Evolutionary conservation across 2,888 invertebrate species (phyloP), one percentile per base, ranked within the genome.

Genomic region (Xestoiulus laeticollis): DNA sequence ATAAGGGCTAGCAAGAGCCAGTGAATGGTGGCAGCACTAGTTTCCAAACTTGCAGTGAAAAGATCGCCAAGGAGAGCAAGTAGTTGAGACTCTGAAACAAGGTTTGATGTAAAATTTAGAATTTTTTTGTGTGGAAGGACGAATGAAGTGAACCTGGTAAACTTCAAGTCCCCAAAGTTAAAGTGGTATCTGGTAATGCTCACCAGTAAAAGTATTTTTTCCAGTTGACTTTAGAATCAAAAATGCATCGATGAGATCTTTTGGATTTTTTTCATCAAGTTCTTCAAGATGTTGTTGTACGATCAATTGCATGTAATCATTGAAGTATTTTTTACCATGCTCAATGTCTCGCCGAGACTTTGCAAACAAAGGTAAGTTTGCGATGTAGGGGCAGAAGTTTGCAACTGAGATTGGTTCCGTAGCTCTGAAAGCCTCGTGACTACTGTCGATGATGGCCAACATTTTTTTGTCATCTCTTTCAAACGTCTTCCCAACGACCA

Each of bases 21-120:
- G 38, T 95, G 93, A 44, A 97, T 91, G 0, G 96, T 96, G 0
- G 95, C 94, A 88, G 96, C 92, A 0, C 96, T 95, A 0, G 97
- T 97, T 90, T 97, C 97, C 87, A 96, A 93, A 6, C 96, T 96
- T 19, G 97, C 97, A 0, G 97, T 96, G 91, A 96, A 96, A 91
- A 97, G 93, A 92, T 97, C 97, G 2, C 96, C 96, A 89, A 97
- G 91, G 44, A 97, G 93, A 91, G 95, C 96, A 90, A 94, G 92
- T 90, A 96, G 93, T 91, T 97, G 97, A 14, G 44, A 26, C 33
- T 89, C 89, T 89, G 68, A 5, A 86, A 68, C 1, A 48, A 19
- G 16, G 16, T 19, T 4, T 14, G 0, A 16, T 19, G 14, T 4
- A 48, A 48, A 48, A 48, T 48, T 48, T 14, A 38, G 38, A 38